phyloP scores from a whole-genome alignment of 2,888 invertebrate species.

The Acronicta alni region DNA sequence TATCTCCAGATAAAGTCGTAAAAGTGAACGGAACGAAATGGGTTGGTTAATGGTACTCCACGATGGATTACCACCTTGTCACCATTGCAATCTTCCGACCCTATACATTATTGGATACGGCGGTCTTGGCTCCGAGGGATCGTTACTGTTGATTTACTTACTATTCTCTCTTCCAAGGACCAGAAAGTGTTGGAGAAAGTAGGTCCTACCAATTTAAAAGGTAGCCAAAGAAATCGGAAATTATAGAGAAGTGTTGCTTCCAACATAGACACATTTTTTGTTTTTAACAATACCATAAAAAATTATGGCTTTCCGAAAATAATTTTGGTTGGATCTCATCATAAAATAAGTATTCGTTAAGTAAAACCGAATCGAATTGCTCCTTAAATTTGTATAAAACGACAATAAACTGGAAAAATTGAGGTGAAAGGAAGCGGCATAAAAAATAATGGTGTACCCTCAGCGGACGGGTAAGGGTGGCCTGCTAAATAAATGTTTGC shows the following conservation, averaged over 20 bases:
- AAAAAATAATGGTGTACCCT: constrained; percentile 85
- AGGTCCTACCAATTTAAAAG: constrained; percentile 1
- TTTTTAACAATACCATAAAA: constrained; percentile 33
- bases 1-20: constrained; percentile 53
- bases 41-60: constrained; percentile 51
- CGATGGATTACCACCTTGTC: constrained; percentile 50
- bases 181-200: constrained; percentile 9
- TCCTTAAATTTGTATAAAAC: constrained; percentile 82
- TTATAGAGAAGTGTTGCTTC: neutral
- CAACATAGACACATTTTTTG: neutral
- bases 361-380: constrained; percentile 65
- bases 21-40: constrained; percentile 52
- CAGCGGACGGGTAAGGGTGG: constrained; percentile 70
- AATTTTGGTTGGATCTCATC: constrained; percentile 49
- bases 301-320: constrained; percentile 23
- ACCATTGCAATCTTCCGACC: constrained; percentile 46
- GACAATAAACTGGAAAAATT: constrained; percentile 81
- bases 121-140: constrained; percentile 45
- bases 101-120: constrained; percentile 51
- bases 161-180: constrained; percentile 17
- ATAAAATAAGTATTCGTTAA: constrained; percentile 64
- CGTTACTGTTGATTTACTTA: constrained; percentile 53
- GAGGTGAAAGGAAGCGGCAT: constrained; percentile 80
- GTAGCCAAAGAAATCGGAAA: constrained; percentile 1
- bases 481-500: constrained; percentile 83